Percentiles rank a stretch among this genome's conserved stretches.
Evolutionary conservation across 1,140 invertebrate genomes (phyloP).

Genomic region (Marisa cornuarietis): DNA sequence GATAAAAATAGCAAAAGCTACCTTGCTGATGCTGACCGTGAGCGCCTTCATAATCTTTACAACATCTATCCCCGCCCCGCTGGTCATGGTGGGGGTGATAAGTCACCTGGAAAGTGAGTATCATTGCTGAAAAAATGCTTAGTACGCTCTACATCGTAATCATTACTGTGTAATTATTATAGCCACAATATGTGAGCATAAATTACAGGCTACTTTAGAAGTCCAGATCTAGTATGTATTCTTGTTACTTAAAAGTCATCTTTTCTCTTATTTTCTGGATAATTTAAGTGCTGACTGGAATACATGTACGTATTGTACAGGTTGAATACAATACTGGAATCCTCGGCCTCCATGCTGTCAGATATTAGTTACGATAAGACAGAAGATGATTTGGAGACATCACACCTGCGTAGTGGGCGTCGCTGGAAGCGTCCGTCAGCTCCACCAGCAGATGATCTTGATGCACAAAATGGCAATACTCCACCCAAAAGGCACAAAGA

Average conservation of each 20-base stretch:
- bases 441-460: conserved; percentile 47
- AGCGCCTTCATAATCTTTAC: conserved; percentile 82
- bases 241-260: background rate
- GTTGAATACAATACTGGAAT: conserved; percentile 72
- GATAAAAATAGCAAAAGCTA: conserved; percentile 66
- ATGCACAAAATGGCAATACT: conserved; percentile 35
- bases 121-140: background rate
- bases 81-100: conserved; percentile 15
- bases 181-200: background rate
- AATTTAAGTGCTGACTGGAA: background rate
- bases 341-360: conserved; percentile 57
- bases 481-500: conserved; percentile 44
- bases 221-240: background rate
- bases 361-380: conserved; percentile 82
- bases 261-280: background rate
- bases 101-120: conserved; percentile 31
- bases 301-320: conserved; percentile 48
- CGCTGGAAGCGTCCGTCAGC: conserved; percentile 51
- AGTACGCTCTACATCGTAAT: no score
- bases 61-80: conserved; percentile 48
- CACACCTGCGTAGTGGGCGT: conserved; percentile 36
- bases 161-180: no score
- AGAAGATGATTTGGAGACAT: conserved; percentile 78
- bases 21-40: conserved; percentile 82
- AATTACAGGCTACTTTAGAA: background rate